Base-by-base conservation (phyloP, 2,888 invertebrate genomes). In the Scaptomyza cyrtandrae region DNA sequence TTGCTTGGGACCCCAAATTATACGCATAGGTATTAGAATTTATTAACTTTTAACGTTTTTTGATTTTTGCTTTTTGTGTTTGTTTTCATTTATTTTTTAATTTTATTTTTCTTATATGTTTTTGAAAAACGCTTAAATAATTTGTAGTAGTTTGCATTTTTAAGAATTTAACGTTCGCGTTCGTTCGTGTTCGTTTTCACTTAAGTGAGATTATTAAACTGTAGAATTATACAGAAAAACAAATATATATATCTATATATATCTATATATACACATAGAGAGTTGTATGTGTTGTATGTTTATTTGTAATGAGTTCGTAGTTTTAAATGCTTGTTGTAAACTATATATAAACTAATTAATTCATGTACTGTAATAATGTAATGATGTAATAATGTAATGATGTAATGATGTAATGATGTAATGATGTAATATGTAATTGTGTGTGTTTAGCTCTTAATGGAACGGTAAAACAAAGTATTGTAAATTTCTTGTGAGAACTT, bases 401-500 rank as follows among this genome's bases (percentile, higher is more conserved):
- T n/a, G n/a, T n/a, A n/a, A n/a, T n/a, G n/a, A n/a, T n/a, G n/a
- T n/a, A n/a, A n/a, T n/a, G n/a, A n/a, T 55, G 49, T 65, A 64
- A 48, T 60, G 73, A 77, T 68, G 52, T 71, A 71, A 67, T 39
- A 39, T 71, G 29, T 65, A 69, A 45, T 33, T 62, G 62, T 35
- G 64, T 64, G 64, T 74, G 49, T 56, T 45, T 70, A 72, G 58
- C 54, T 70, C 41, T 41, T 76, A 78, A 78, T 68, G 52, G 41
- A 75, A 77, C 67, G 72, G 79, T 74, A 78, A 77, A 69, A 78
- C 55, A 79, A 86, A 83, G 83, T 83, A 83, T 83, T 83, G 83
- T 83, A 87, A 61, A 85, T 85, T 83, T 83, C 82, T 85, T 85
- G 82, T 81, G 88, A 87, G 83, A 81, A 75, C 85, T 82, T 87